These are phyloP conservation scores for Drosophila suzukii DNA, from an alignment of 1,140 invertebrate species.

Conservation along the genomic window DNA sequence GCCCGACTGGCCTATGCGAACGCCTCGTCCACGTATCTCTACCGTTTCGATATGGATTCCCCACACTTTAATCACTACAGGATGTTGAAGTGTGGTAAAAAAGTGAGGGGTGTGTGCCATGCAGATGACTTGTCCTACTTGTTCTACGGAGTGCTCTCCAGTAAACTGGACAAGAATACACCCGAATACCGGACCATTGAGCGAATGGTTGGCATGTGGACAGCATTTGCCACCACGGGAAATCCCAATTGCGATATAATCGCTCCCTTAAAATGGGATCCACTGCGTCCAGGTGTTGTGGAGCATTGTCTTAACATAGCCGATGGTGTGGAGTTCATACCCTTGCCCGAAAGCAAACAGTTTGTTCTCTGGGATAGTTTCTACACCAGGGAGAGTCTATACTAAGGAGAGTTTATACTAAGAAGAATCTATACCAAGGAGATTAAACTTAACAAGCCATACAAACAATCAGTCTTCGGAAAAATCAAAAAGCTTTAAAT, in stretches of 20 bases:
- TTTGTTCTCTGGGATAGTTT: slow-evolving; percentile 84
- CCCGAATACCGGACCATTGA: slow-evolving; percentile 79
- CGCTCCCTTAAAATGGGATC: slow-evolving; percentile 60
- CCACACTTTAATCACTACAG: slow-evolving; percentile 65
- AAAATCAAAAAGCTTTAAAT: slow-evolving; percentile 1
- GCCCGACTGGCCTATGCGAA: slow-evolving; percentile 67
- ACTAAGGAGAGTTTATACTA: slow-evolving; percentile 12
- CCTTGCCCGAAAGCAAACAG: slow-evolving; percentile 84
- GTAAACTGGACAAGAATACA: slow-evolving; percentile 71
- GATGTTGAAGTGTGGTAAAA: slow-evolving; percentile 62
- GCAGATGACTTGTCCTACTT: slow-evolving; percentile 88
- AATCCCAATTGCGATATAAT: slow-evolving; percentile 66
- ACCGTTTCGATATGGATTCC: slow-evolving; percentile 84
- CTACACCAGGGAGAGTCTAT: slow-evolving; percentile 67
- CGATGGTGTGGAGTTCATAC: slow-evolving; percentile 70
- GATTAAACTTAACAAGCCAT: too few species aligned
- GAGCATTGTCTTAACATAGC: slow-evolving; percentile 83
- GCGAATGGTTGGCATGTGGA: slow-evolving; percentile 83
- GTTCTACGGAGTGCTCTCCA: slow-evolving; percentile 85
- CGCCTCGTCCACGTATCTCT: slow-evolving; percentile 83
- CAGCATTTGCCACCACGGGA: slow-evolving; percentile 81
- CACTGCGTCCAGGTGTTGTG: slow-evolving; percentile 48
- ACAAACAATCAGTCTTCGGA: not conserved
- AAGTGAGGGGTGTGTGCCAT: slow-evolving; percentile 85
- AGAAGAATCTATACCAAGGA: slow-evolving; percentile 46